Evolutionary conservation across 2,888 invertebrate genomes (phyloP).

Genomic region (Copidosoma aretas): DNA sequence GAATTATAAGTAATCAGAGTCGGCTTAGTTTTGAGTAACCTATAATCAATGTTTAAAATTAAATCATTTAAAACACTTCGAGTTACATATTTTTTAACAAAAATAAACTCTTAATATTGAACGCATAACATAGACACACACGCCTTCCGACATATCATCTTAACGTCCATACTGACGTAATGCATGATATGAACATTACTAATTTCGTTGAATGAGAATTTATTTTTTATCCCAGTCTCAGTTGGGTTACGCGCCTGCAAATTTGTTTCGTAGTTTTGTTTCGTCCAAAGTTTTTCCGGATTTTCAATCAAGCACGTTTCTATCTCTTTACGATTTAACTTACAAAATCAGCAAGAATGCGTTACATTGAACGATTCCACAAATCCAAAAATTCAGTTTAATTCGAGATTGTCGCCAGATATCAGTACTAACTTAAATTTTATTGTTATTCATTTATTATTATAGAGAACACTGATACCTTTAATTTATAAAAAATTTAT

Average conservation of each 20-base stretch:
- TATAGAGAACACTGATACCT: not conserved
- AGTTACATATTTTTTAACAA: too few relatives aligned
- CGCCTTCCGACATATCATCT: too few relatives aligned
- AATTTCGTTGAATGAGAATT: conserved; percentile 2
- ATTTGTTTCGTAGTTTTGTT: not conserved
- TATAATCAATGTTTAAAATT: too few relatives aligned
- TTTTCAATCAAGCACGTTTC: not conserved
- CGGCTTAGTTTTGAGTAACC: too few relatives aligned
- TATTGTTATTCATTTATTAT: not conserved
- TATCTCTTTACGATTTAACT: not conserved
- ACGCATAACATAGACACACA: too few relatives aligned
- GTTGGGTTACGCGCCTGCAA: not conserved
- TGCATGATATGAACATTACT: not conserved
- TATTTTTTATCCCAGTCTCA: conserved; percentile 8
- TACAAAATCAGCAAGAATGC: conserved; percentile 5
- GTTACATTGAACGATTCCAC: conserved; percentile 21
- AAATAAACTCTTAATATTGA: too few relatives aligned
- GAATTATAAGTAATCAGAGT: too few relatives aligned
- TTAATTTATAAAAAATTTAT: not conserved
- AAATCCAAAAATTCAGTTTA: conserved; percentile 19
- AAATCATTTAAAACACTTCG: too few relatives aligned
- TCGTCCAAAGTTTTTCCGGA: not conserved
- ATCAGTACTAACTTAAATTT: conserved; percentile 2
- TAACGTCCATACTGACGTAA: not conserved
- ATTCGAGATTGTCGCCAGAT: conserved; percentile 4